These are phyloP conservation scores for Vicugna pacos DNA, from an alignment of 2,113 vertebrate species.

Conservation along the genomic window DNA sequence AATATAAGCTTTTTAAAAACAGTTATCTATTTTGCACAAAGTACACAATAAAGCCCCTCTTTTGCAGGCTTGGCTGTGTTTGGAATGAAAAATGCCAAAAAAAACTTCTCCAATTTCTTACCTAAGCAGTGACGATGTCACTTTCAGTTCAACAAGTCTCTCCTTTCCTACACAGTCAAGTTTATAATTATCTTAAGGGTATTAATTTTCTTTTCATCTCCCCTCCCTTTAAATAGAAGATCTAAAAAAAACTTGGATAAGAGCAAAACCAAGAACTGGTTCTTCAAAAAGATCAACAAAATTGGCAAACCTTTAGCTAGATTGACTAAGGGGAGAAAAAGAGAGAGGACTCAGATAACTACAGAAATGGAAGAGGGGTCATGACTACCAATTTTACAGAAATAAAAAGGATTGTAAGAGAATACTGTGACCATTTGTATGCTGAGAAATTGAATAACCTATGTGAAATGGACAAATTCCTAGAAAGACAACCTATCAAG, in stretches of 20 bases:
- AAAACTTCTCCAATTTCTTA: background rate
- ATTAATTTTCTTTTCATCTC: background rate
- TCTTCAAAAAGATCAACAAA: background rate
- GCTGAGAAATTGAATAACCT: background rate
- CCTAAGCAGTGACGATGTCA: background rate
- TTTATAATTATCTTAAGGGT: background rate
- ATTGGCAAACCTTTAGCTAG: background rate
- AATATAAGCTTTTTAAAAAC: background rate
- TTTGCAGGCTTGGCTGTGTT: background rate
- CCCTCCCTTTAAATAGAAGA: background rate
- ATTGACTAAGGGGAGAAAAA: background rate
- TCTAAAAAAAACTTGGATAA: background rate
- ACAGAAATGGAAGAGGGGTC: background rate
- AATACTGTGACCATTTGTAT: background rate
- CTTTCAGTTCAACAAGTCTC: background rate
- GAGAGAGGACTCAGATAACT: background rate
- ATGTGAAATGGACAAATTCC: slow-evolving; percentile 4
- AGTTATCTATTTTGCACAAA: background rate
- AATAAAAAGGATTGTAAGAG: background rate
- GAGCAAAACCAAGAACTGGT: background rate
- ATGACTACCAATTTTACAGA: background rate
- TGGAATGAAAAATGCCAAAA: background rate
- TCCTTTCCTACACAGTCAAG: slow-evolving; percentile 25
- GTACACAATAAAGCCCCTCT: background rate
- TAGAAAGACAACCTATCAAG: background rate